Base-by-base conservation (phyloP, 35 echinoderm and acorn worm genomes). In the Nesometra sesokonis region DNA sequence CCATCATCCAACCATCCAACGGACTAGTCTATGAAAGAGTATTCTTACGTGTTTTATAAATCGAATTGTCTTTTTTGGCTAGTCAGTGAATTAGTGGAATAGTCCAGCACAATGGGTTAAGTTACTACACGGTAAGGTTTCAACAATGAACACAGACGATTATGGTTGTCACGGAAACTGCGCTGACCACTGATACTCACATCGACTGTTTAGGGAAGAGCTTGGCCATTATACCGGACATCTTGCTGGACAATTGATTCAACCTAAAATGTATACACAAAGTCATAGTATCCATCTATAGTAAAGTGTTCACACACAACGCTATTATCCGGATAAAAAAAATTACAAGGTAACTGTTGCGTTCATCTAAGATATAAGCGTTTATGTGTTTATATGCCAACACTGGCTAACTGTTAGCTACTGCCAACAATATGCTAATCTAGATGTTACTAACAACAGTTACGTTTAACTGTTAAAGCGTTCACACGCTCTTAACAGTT, bases 131-230 rank as follows among this genome's bases (percentile, higher is more conserved):
- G 37, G 35, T 57, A 52, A 57, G 30, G 34, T 84, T 84, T 84
- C 83, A 85, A 85, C 39, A 85, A 52, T 52, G 57, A 85, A 85
- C 83, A 85, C 52, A 67, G 32, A 85, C 83, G 39, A 84, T 52
- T 46, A 52, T 36, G 43, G 37, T 40, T 47, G 43, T 40, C 83
- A 85, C 83, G 57, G 52, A 84, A 52, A 83, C 39, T 34, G 43
- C 39, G 81, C 29, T 46, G 43, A 52, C 39, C 52, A 67, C 7
- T 67, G 35, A 93, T 97, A 97, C 94, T 97, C 94, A 97, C 94
- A 93, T 97, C 86, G 85, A 88, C 85, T 91, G 93, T 93, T 97
- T 97, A 85, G 91, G 94, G 78, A 97, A 91, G 29, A 97, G 85
- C 85, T 97, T 97, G 82, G 88, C 94, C 80, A 97, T 89, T 33